Evolutionary conservation across 2,888 invertebrate species (phyloP).

Genomic region (Lasioglossum marginatum): DNA sequence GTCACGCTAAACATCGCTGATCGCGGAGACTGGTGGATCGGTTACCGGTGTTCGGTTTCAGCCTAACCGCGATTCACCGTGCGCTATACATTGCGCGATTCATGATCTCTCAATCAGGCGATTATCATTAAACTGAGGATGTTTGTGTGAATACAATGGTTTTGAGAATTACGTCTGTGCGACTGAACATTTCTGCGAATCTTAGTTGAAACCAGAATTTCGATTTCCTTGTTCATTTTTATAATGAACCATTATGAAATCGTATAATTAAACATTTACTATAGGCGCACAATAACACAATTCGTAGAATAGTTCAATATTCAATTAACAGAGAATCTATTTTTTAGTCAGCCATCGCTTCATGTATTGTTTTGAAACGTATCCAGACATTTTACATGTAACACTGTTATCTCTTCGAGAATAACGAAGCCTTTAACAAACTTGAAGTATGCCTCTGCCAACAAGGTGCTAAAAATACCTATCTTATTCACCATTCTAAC

Average conservation of each 20-base stretch:
- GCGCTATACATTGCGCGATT: not conserved
- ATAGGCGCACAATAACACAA: not conserved
- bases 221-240: not conserved
- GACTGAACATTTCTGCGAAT: not conserved
- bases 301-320: not conserved
- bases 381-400: not conserved
- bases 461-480: not conserved
- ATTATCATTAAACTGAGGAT: not conserved
- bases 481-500: not conserved
- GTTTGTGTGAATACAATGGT: not conserved
- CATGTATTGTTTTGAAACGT: not conserved
- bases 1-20: conserved; percentile 17
- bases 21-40: conserved; percentile 9
- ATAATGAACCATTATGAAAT: not conserved
- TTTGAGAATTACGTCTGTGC: not conserved
- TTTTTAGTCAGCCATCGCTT: not conserved
- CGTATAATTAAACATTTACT: not conserved
- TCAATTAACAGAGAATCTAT: not conserved
- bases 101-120: conserved; percentile 9
- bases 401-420: not conserved
- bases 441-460: not conserved
- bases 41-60: conserved; percentile 29
- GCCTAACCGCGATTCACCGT: not conserved
- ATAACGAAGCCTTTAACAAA: not conserved
- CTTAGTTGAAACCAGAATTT: not conserved